Evolutionary conservation across 2,113 vertebrate genomes (phyloP).

Genomic region (human (Homo sapiens)): GRCh38 chr3:114418501-114419000

Average conservation of each 20-base stretch:
- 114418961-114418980: slow-evolving; percentile 78
- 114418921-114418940: slow-evolving; percentile 47
- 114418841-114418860: slow-evolving; percentile 79
- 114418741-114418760: slow-evolving; percentile 81
- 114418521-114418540: neutral
- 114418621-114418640: slow-evolving; percentile 65
- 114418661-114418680: slow-evolving; percentile 71
- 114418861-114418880: slow-evolving; percentile 73
- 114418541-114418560: slow-evolving; percentile 36
- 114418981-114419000: slow-evolving; percentile 81
- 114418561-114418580: slow-evolving; percentile 45
- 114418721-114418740: slow-evolving; percentile 77
- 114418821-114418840: slow-evolving; percentile 79
- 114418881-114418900: slow-evolving; percentile 81
- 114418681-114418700: slow-evolving; percentile 76
- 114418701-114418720: slow-evolving; percentile 77
- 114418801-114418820: slow-evolving; percentile 79
- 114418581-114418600: slow-evolving; percentile 25
- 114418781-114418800: slow-evolving; percentile 80
- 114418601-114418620: slow-evolving; percentile 56
- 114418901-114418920: slow-evolving; percentile 74
- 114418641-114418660: slow-evolving; percentile 63
- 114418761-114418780: slow-evolving; percentile 81
- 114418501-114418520: slow-evolving; percentile 24
- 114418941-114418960: slow-evolving; percentile 76